Evolutionary conservation across 2,113 vertebrate species (phyloP).

Genomic region (Psephotus haematonotus): DNA sequence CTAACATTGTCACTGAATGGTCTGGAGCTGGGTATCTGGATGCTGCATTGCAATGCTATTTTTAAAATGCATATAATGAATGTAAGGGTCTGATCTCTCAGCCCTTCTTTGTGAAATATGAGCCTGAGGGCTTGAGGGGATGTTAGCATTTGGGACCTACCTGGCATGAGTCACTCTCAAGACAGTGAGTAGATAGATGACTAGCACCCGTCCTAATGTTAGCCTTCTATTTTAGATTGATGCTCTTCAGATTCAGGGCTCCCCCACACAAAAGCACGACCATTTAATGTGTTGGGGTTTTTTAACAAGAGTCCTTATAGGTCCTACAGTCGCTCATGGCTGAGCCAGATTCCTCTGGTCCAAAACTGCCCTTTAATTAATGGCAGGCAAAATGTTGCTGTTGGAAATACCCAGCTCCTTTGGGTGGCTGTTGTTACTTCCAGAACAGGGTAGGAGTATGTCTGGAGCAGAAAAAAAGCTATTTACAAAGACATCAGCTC

Average conservation of each 20-base stretch:
- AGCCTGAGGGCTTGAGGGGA: neutral
- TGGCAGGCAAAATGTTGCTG: neutral
- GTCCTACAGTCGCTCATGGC: neutral
- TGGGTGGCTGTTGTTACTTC: neutral
- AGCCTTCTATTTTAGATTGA: slow-evolving; percentile 42
- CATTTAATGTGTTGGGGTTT: neutral
- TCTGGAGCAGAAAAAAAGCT: neutral
- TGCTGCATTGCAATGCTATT: neutral
- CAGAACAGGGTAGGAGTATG: neutral
- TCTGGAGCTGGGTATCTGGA: neutral
- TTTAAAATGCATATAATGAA: neutral
- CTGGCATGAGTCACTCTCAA: slow-evolving; percentile 22
- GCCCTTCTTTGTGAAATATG: neutral
- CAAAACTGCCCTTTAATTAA: neutral
- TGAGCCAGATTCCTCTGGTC: neutral
- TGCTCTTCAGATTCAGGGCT: slow-evolving; percentile 17
- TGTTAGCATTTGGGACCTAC: neutral
- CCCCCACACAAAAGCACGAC: neutral
- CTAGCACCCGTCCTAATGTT: slow-evolving; percentile 6
- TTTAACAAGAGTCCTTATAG: neutral
- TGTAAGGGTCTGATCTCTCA: neutral
- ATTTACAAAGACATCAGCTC: neutral
- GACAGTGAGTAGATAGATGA: slow-evolving; percentile 14
- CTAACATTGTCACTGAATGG: neutral
- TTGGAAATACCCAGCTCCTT: neutral